Evolutionary conservation across 2,113 vertebrate species (phyloP), one percentile per base, ranked within the genome.

Genomic region (Eleginops maclovinus): DNA sequence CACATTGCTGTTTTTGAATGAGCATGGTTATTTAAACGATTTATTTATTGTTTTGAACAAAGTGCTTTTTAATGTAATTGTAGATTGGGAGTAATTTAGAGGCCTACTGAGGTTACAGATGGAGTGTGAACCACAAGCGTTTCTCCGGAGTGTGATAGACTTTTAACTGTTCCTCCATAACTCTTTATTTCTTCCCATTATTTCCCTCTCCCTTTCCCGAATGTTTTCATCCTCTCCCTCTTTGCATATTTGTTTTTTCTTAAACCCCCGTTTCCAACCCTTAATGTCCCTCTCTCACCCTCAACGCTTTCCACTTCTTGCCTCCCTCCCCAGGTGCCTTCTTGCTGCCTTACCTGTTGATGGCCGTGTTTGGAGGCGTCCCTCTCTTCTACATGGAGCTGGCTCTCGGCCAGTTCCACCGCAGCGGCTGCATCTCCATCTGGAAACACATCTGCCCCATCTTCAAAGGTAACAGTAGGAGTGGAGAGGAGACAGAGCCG

Each of bases 331-430:
- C 94, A 99, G 98, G 98, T 60, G 98, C 98, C 0, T 99, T 99
- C 87, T 95, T 99, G 71, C 95, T 99, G 51, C 98, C 98, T 67
- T 99, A 99, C 84, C 92, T 96, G 72, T 92, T 99, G 91, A 99
- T 99, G 98, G 98, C 98, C 5, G 90, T 99, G 77, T 99, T 99
- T 0, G 98, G 98, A 49, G 98, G 98, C 0, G 97, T 99, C 69
- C 98, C 98, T 0, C 96, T 99, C 47, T 99, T 99, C 93, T 99
- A 99, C 83, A 98, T 99, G 98, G 98, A 99, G 90, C 95, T 99
- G 40, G 98, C 96, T 0, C 92, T 99, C 51, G 98, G 98, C 16
- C 98, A 99, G 92, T 99, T 97, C 87, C 98, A 99, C 90, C 95
- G 97, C 80, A 99, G 95, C 0, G 98, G 98, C 55, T 99, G 97